Base-by-base conservation (phyloP, 2,797 vertebrate genomes). In the Phrynocephalus forsythii region DNA sequence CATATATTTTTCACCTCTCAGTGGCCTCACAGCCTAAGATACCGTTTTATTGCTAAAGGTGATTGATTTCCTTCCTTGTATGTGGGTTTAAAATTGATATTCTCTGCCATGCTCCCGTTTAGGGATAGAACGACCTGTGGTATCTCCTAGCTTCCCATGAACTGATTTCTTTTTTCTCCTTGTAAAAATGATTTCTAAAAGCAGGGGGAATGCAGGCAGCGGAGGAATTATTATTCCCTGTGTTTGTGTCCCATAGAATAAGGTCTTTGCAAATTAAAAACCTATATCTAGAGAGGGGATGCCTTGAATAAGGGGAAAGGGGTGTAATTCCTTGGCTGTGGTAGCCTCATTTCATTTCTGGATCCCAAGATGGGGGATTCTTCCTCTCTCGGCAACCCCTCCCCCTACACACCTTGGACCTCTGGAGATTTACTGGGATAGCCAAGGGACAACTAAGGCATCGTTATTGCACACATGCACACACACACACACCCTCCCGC, bases 401-500 rank as follows among this genome's bases (percentile, higher is more conserved):
- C 44, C 87, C 90, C 30, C 44, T 38, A 1, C 13, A 63, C 26
- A 73, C 56, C 72, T 33, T 33, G 22, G 30, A 16, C 3, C 30
- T 7, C 18, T 72, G 82, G n/a, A 80, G 5, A 20, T 56, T 18
- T 56, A 8, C 18, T 15, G 26, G 76, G 44, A 5, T 77, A 67
- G 9, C 52, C 0, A 38, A 0, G n/a, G 76, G 81, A 90, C 85
- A 88, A 33, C 87, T 8, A 86, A 91, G 90, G 90, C 83, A 82
- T 20, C 69, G 9, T n/a, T 72, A 56, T 56, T 9, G 60, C 3
- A 44, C 38, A 44, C 38, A 5, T 2, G 38, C 38, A 44, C 38
- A 44, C 38, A 44, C 38, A 44, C 38, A 44, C 38, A 44, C 38
- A 5, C 38, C 38, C 38, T 5, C 38, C 3, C 38, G 26, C 13